Conservation (phyloP, 2,888 invertebrate genomes). For the Cephus nigrinus region DNA sequence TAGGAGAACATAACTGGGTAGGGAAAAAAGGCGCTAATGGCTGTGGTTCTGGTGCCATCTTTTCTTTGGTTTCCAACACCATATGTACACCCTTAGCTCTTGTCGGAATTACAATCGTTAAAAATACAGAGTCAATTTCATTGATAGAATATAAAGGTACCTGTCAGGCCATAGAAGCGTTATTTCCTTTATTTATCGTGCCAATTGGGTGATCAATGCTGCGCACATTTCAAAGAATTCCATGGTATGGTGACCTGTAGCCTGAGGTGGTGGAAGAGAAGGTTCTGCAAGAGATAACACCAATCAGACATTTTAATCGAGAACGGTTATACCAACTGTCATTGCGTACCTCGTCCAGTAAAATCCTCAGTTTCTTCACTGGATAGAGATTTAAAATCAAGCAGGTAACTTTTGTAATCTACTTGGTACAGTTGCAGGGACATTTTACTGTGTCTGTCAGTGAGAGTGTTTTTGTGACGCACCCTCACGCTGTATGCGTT, state of each 20-base stretch:
- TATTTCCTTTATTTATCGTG: conserved; percentile 73
- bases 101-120: neutral
- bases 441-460: conserved; percentile 93
- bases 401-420: conserved; percentile 95
- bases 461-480: conserved; percentile 87
- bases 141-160: neutral
- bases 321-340: neutral
- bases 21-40: neutral
- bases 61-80: neutral
- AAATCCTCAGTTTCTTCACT: conserved; percentile 76
- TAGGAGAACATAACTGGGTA: neutral
- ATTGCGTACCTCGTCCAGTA: conserved; percentile 34
- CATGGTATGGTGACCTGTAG: conserved; percentile 92
- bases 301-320: neutral
- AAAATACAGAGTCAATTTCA: neutral
- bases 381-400: conserved; percentile 97
- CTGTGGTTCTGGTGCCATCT: neutral
- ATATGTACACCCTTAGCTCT: neutral
- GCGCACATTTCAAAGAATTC: conserved; percentile 99
- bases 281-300: conserved; percentile 45
- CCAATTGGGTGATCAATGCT: conserved; percentile 96
- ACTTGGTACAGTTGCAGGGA: conserved; percentile 99
- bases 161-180: neutral
- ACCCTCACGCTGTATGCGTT: conserved; percentile 97
- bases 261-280: conserved; percentile 53